Evolutionary conservation across 2,888 invertebrate species (phyloP), one percentile per base, ranked within the genome.

Genomic region (Cheilosia variabilis): DNA sequence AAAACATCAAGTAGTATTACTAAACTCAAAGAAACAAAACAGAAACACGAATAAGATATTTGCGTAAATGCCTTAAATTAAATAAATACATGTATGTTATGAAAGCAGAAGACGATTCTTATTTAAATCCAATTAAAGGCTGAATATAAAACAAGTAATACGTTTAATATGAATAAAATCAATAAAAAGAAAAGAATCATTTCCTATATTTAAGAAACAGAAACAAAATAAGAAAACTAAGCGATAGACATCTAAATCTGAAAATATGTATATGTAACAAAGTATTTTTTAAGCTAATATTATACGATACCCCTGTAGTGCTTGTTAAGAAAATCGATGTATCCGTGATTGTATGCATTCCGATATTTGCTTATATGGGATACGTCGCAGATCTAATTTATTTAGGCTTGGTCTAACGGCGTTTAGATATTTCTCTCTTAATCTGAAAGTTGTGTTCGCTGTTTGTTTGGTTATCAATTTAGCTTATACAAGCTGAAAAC

Each of bases 81-180:
- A 52, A 52, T 43, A 57, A 81, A 86, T 71, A 9, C 9, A 9
- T 71, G 27, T 27, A 7, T 27, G 7, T 66, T 60, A 78, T 63
- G 50, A 57, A 58, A 65, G 55, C 55, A 73, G 84, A 76, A 72
- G 55, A 75, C 37, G 69, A 77, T 72, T 79, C 80, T 88, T 80
- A 75, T 83, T 60, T 69, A 79, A 87, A 87, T 72, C 77, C 75
- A 75, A 80, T 82, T 75, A 75, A 75, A 71, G 71, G 69, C 75
- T 66, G 52, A 83, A 76, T 66, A 76, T 45, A 13, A 58, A 80
- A 68, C 45, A 75, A 78, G 63, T 37, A 78, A 69, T 73, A 77
- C 34, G 52, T 55, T 31, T 53, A 73, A 73, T 69, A 81, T 47
- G 73, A 73, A 73, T 62, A 52, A 80, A 58, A 65, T 72, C 57